Evolutionary conservation across 2,888 invertebrate genomes (phyloP), one percentile per base, ranked within the genome.

Genomic region (Watsonalla binaria): DNA sequence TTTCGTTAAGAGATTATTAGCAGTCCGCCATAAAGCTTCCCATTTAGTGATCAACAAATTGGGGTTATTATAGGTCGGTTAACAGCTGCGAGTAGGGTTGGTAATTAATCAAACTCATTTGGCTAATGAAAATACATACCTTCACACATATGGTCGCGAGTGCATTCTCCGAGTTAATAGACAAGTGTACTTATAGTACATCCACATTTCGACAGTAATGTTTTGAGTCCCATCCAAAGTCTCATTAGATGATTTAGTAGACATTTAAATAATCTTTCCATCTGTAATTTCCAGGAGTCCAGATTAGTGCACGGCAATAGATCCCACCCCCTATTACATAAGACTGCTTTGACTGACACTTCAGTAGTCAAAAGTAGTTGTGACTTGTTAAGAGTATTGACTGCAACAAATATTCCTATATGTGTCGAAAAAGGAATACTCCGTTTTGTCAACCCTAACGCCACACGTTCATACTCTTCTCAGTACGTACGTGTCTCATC

Each of bases 1-100:
- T 83, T 84, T 82, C 71, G 81, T 78, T 76, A 76, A 76, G 74
- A 76, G 77, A 79, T 81, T 76, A 84, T 83, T 86, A 81, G 76
- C 75, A 76, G 78, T 72, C 77, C 78, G 74, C 78, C 73, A 76
- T 79, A 81, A 84, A 79, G 74, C 72, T 66, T 70, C 68, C 67
- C 65, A 67, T 70, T 71, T 70, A 73, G 71, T 69, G 70, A 77
- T 74, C 76, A 75, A 75, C 74, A 74, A 84, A 86, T 84, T 86
- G 82, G 78, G 80, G 83, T 80, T 81, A 78, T 70, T 72, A 70
- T 75, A 81, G 80, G 82, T 82, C 76, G 75, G 76, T 78, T 72
- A 70, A 70, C 73, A 72, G 74, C 59, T 67, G 68, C 62, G 59
- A 56, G 63, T 66, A 78, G 77, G 69, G 74, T 58, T 76, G 76